Base-by-base conservation (phyloP, 1,140 invertebrate species). In the Drosophila ananassae region DNA sequence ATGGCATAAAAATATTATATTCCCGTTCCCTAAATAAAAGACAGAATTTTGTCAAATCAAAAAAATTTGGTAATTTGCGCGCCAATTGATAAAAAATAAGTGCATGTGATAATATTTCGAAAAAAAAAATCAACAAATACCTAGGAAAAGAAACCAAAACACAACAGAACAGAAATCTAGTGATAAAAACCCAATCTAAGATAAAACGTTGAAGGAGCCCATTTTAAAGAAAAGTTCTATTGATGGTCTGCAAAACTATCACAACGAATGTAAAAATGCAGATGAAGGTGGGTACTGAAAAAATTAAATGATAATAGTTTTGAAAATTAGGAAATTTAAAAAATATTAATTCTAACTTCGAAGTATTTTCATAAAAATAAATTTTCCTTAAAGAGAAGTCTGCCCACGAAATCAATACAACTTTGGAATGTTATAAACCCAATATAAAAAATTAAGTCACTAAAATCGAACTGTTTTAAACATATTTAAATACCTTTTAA, bases 231-330 rank as follows among this genome's bases (percentile, higher is more conserved):
- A 41, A 44, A 72, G 34, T 21, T 34, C 56, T 22, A 58, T 72
- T 87, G 64, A 85, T 85, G 81, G 81, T 85, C 56, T 85, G 81
- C 82, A 87, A 75, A 68, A 75, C 69, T 54, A 50, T 82, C 34
- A 56, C 55, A n/a, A 41, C 79, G 47, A 72, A 63, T 50, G 53
- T 82, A 5, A 89, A 78, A 48, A 87, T 87, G 82, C 82, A 87
- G 83, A 22, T 87, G 67, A 87, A 87, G 82, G 82, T 87, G 50
- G 12, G 6, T 17, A 17, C 17, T 17, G 17, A 17, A 17, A 17
- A 17, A 17, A 17, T 17, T 1, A 17, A 17, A 17, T 17, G 17
- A 17, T 0, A 30, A 25, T 48, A 30, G 3, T 28, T 46, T 10
- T 39, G 7, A 30, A 7, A 44, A 55, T 21, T 12, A 9, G 3